Conservation (phyloP, 92 coral and sea anemone genomes). For the Porites divaricata region DNA sequence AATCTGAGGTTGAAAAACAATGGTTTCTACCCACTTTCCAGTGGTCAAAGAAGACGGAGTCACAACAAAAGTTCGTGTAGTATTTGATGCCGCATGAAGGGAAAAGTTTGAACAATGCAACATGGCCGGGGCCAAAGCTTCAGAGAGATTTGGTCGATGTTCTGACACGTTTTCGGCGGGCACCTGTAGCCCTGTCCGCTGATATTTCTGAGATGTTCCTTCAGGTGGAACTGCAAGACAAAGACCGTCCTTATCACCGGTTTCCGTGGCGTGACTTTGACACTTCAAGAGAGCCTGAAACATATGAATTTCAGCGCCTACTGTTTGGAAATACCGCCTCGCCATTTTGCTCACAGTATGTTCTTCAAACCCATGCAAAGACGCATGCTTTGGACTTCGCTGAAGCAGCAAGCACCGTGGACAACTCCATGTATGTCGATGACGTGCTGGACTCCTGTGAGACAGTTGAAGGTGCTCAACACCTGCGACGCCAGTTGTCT, state of each 20-base stretch:
- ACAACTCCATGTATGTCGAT: slow-evolving; percentile 50
- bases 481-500: slow-evolving; percentile 44
- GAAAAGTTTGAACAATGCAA: slow-evolving; percentile 40
- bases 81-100: slow-evolving; percentile 46
- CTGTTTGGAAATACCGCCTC: slow-evolving; percentile 64
- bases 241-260: no score
- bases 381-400: slow-evolving; percentile 26
- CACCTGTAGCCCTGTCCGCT: no score
- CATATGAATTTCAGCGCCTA: slow-evolving; percentile 55
- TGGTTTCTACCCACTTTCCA: slow-evolving; percentile 64
- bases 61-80: slow-evolving; percentile 51
- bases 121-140: slow-evolving; percentile 41
- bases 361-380: slow-evolving; percentile 45
- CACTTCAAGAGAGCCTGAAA: slow-evolving; percentile 40
- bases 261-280: no score
- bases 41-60: slow-evolving; percentile 40
- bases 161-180: no score
- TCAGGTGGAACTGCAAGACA: no score
- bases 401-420: slow-evolving; percentile 54
- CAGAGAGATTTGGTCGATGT: slow-evolving; percentile 13
- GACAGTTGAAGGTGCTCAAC: slow-evolving; percentile 51
- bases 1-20: slow-evolving; percentile 20
- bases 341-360: slow-evolving; percentile 43
- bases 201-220: no score
- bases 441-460: slow-evolving; percentile 69